Evolutionary conservation across 2,888 invertebrate species (phyloP).

Genomic region (Acutogordius australiensis): DNA sequence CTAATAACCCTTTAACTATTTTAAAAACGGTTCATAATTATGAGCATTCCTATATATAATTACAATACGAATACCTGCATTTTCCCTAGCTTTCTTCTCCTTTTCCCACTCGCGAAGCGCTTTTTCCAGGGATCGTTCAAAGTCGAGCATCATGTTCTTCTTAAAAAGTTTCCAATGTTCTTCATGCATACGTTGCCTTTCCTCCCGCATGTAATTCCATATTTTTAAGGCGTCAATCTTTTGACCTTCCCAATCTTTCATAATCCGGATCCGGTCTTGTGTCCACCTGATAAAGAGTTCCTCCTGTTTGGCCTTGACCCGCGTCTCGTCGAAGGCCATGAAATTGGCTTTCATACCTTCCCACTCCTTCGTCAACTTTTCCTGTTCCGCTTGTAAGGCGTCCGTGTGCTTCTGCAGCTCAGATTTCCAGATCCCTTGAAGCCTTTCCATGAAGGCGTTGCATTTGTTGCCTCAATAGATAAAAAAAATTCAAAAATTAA

Average conservation of each 20-base stretch:
- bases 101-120: neutral
- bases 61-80: neutral
- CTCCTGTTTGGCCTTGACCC: conserved; percentile 5
- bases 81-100: neutral
- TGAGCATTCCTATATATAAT: neutral
- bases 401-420: neutral
- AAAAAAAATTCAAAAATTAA: too few species aligned
- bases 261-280: neutral
- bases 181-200: neutral
- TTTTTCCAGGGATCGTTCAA: neutral
- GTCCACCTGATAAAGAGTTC: neutral
- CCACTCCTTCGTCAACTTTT: neutral
- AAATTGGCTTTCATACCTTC: neutral
- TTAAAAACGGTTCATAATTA: too few species aligned
- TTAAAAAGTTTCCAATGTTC: conserved; percentile 6
- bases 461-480: too few species aligned
- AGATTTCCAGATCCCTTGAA: neutral
- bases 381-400: neutral
- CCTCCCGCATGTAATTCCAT: conserved; percentile 6
- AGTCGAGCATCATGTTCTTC: neutral
- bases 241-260: conserved; percentile 6
- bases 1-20: too few species aligned
- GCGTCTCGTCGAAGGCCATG: neutral
- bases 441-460: neutral
- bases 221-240: conserved; percentile 1